Conservation (phyloP, 2,113 vertebrate genomes). For the Pica pica region DNA sequence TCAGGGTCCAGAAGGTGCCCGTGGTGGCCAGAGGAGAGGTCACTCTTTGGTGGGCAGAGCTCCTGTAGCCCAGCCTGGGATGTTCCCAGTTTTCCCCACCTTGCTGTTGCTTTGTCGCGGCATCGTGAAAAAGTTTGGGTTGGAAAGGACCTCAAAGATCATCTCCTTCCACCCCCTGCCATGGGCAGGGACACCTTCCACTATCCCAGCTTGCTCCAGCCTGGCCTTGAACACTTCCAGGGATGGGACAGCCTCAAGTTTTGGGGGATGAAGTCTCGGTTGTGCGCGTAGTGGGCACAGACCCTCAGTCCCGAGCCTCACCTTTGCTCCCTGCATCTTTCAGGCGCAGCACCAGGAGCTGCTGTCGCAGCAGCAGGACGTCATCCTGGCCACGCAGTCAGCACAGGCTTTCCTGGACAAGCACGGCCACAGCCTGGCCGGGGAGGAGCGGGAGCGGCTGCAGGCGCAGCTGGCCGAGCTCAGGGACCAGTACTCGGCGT, state of each 20-base stretch:
- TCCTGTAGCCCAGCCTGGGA: neutral
- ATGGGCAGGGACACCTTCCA: neutral
- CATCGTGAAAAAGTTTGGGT: neutral
- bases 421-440: constrained; percentile 76
- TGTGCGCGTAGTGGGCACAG: fast-evolving
- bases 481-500: constrained; percentile 75
- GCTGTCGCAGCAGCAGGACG: constrained; percentile 86
- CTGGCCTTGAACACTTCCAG: neutral
- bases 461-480: constrained; percentile 76
- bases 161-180: neutral
- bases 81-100: neutral
- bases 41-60: neutral
- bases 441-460: constrained; percentile 76
- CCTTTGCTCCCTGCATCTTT: fast-evolving
- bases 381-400: constrained; percentile 84
- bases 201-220: too few relatives aligned
- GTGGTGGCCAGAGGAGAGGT: fast-evolving
- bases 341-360: constrained; percentile 87
- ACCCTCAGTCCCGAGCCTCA: neutral
- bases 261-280: neutral
- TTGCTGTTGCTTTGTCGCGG: fast-evolving
- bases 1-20: neutral
- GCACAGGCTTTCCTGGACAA: constrained; percentile 85
- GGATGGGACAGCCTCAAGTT: fast-evolving
- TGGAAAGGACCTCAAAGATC: neutral